phyloP scores from a whole-genome alignment of 2,888 invertebrate genomes.

The Coelinius sp. region DNA sequence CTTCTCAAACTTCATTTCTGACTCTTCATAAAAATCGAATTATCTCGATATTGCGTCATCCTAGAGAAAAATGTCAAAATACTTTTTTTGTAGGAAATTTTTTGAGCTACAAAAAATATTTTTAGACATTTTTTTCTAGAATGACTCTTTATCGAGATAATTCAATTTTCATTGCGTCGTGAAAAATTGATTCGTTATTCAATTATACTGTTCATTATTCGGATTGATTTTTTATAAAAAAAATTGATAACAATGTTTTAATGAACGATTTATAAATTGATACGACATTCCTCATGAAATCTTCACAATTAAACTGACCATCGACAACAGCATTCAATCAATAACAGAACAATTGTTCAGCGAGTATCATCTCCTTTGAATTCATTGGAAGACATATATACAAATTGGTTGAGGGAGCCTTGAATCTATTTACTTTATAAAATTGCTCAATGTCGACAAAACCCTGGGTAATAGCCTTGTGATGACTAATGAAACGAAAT shows the following conservation, averaged over 20 bases:
- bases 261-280: neutral
- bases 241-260: too few relatives aligned
- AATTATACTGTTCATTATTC: too few relatives aligned
- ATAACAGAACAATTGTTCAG: neutral
- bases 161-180: too few relatives aligned
- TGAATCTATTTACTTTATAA: slow-evolving; percentile 3
- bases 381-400: neutral
- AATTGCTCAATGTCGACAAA: slow-evolving; percentile 31
- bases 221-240: too few relatives aligned
- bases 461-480: slow-evolving; percentile 22
- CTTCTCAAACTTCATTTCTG: neutral
- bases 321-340: neutral
- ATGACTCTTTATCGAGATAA: too few relatives aligned
- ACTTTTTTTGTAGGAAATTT: too few relatives aligned
- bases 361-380: neutral
- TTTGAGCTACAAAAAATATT: too few relatives aligned
- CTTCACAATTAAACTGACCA: neutral
- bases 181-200: too few relatives aligned
- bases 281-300: neutral
- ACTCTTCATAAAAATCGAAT: too few relatives aligned
- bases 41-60: too few relatives aligned
- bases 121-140: too few relatives aligned
- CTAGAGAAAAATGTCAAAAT: too few relatives aligned
- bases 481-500: slow-evolving; percentile 15
- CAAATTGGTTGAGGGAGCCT: slow-evolving; percentile 4